phyloP scores from a whole-genome alignment of 2,888 invertebrate genomes.

The Marronus borbonicus region DNA sequence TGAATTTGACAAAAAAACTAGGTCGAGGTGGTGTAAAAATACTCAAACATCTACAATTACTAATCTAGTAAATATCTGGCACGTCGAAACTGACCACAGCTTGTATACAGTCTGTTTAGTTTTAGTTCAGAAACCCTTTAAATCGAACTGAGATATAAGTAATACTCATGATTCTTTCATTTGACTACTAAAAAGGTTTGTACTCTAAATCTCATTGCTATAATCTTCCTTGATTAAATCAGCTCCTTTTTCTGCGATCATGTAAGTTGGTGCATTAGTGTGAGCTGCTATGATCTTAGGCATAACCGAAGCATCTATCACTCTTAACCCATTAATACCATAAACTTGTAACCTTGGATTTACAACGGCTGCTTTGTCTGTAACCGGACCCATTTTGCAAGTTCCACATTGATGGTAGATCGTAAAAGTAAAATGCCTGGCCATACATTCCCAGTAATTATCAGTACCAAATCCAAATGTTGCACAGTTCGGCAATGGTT shows the following conservation, averaged over 20 bases:
- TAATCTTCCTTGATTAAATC: slow-evolving; percentile 78
- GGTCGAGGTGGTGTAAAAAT: too few relatives aligned
- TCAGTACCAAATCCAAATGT: slow-evolving; percentile 76
- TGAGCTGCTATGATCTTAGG: slow-evolving; percentile 84
- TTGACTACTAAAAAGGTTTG: background rate
- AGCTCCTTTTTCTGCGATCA: slow-evolving; percentile 87
- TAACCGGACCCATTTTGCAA: slow-evolving; percentile 77
- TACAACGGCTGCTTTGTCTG: slow-evolving; percentile 77
- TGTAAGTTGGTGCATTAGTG: slow-evolving; percentile 83
- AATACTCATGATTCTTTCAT: too few relatives aligned
- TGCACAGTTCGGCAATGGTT: slow-evolving; percentile 76
- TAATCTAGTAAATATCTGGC: too few relatives aligned
- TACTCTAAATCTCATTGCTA: slow-evolving; percentile 60
- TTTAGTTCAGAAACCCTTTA: too few relatives aligned
- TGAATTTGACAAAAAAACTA: too few relatives aligned
- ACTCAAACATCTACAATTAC: too few relatives aligned
- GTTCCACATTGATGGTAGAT: slow-evolving; percentile 81
- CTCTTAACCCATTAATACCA: slow-evolving; percentile 79
- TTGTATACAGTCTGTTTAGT: too few relatives aligned
- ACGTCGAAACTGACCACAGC: too few relatives aligned
- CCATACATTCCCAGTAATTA: slow-evolving; percentile 80
- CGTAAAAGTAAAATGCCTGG: slow-evolving; percentile 78
- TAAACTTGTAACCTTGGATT: slow-evolving; percentile 77
- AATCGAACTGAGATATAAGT: too few relatives aligned
- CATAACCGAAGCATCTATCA: slow-evolving; percentile 87